Evolutionary conservation across 2,113 vertebrate genomes (phyloP), one percentile per base, ranked within the genome.

Genomic region (Manacus vitellinus): DNA sequence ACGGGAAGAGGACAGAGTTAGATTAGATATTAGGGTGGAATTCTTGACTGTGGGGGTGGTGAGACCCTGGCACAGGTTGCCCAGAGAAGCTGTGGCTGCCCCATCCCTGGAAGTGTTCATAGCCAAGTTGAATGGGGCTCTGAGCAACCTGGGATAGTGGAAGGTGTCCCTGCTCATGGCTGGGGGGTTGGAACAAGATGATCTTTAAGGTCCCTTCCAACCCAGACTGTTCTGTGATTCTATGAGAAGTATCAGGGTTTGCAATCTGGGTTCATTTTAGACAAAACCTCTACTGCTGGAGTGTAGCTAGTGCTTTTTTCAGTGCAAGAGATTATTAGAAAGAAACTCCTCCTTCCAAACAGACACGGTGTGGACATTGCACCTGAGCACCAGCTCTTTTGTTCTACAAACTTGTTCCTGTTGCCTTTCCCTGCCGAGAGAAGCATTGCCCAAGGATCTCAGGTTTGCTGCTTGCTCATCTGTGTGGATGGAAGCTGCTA

Each of bases 341-440:
- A 63, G 43, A 54, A 65, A 3, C 17, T 43, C 9, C 6, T 89
- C 31, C 28, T 31, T 95, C 31, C 44, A 10, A 28, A 30, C 6
- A 5, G 15, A 23, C 0, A 0, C 20, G 10, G 4, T 8, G 8
- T 54, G 68, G 49, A 7, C 25, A 2, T 4, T 56, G 47, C 58
- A 65, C 28, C 44, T 70, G 58, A 82, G 33, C 56, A 21, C 9
- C 52, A 44, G 24, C 66, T 67, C 14, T 56, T 46, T 25, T 47
- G 19, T 90, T 55, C 33, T 68, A 8, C 16, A 15, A 0, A 19
- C 41, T 23, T 6, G 1, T 6, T 63, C 10, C 65, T 67, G 1
- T 44, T 71, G 43, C 20, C 12, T 4, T 51, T 89, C 27, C 30
- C 43, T 71, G 35, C n/a, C 28, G 19, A 14, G 27, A 41, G 46